phyloP scores from a whole-genome alignment of 2,888 invertebrate genomes.

The Catocala fraxini region DNA sequence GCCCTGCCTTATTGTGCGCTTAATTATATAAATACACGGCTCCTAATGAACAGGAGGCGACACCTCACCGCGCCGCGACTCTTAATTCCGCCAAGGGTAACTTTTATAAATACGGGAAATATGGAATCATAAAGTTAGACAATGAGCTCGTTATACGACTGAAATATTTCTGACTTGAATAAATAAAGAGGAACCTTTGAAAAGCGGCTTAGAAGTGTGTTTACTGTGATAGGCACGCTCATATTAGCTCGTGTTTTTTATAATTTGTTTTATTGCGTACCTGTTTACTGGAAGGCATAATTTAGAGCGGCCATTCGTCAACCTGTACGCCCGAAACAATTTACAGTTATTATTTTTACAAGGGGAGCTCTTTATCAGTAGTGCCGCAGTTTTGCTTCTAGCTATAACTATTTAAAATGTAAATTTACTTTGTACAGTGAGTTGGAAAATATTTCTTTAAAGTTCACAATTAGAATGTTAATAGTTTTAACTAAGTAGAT shows the following conservation, averaged over 20 bases:
- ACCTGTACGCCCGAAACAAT: constrained; percentile 18
- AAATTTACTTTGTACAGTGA: constrained; percentile 11
- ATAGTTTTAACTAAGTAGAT: constrained; percentile 37
- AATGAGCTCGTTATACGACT: constrained; percentile 69
- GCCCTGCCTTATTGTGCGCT: constrained; percentile 63
- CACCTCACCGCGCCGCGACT: constrained; percentile 58
- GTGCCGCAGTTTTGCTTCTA: constrained; percentile 22
- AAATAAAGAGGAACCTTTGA: constrained; percentile 59
- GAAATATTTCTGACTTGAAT: constrained; percentile 69
- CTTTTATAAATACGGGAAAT: constrained; percentile 74
- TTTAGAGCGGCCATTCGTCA: constrained; percentile 26
- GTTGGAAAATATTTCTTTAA: constrained; percentile 27
- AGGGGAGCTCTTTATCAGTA: constrained; percentile 31
- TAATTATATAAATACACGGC: constrained; percentile 62
- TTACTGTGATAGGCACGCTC: constrained; percentile 31
- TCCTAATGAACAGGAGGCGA: constrained; percentile 66
- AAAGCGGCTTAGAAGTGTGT: constrained; percentile 41
- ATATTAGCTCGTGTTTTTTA: constrained; percentile 26
- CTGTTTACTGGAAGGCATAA: constrained; percentile 21
- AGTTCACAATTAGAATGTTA: constrained; percentile 27
- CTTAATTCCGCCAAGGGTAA: constrained; percentile 55
- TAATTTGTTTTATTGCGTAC: constrained; percentile 43
- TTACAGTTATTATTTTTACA: constrained; percentile 33
- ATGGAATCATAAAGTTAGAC: constrained; percentile 73
- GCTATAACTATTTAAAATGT: constrained; percentile 32